Percentiles rank a stretch among this genome's conserved stretches.
phyloP scores from a whole-genome alignment of 92 coral and sea anemone species.

The Blastomussa wellsi region DNA sequence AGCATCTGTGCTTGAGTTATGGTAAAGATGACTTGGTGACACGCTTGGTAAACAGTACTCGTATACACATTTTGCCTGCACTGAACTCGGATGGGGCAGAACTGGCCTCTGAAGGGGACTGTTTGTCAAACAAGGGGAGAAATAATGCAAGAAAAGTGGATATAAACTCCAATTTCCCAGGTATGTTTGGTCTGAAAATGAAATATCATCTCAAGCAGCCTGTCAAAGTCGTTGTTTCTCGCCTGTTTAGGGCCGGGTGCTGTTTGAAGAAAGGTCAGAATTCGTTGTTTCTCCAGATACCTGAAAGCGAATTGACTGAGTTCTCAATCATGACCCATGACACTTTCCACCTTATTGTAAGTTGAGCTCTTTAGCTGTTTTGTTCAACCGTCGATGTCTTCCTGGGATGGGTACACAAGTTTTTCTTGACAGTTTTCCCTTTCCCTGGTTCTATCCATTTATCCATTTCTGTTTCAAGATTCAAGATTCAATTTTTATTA shows the following conservation, averaged over 20 bases:
- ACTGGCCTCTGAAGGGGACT: conserved; percentile 82
- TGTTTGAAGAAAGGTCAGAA: too few species aligned
- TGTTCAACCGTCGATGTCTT: too few species aligned
- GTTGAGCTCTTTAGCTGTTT: background rate
- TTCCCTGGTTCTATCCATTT: background rate
- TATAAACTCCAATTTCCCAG: conserved; percentile 82
- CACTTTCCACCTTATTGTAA: background rate
- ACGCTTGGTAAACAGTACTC: conserved; percentile 74
- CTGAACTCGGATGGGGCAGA: conserved; percentile 89
- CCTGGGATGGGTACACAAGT: background rate
- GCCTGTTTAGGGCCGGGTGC: too few species aligned
- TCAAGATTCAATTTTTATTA: too few species aligned
- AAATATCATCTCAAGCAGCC: background rate
- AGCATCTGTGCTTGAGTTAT: conserved; percentile 90
- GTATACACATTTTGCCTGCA: conserved; percentile 86
- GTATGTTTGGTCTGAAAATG: conserved; percentile 30
- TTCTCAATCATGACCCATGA: too few species aligned
- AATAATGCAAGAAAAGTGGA: conserved; percentile 89
- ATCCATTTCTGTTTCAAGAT: too few species aligned
- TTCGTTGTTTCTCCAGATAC: too few species aligned
- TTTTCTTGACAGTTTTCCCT: too few species aligned
- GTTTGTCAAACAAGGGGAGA: conserved; percentile 77
- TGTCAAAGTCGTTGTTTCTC: background rate
- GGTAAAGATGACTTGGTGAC: conserved; percentile 95
- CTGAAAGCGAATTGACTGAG: too few species aligned